A percentile compares a stretch with the other conserved stretches of the same genome.
phyloP scores from a whole-genome alignment of 2,113 vertebrate species.

The Dunckerocampus dactyliophorus region DNA sequence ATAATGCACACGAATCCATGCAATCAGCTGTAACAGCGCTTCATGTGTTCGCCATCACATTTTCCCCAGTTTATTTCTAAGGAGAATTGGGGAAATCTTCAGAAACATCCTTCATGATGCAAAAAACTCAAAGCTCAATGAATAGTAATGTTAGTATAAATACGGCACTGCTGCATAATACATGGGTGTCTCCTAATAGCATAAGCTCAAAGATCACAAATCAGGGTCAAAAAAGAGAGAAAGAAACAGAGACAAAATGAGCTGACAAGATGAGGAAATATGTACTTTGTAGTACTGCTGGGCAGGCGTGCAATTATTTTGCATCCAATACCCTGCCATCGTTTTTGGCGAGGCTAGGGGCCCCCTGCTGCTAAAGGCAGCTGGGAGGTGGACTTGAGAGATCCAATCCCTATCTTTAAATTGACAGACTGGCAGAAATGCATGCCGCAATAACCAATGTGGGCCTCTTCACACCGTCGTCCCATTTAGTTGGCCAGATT shows the following conservation, averaged over 20 bases:
- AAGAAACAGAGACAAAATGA: slow-evolving; percentile 15
- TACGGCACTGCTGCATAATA: slow-evolving; percentile 31
- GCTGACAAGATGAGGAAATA: slow-evolving; percentile 39
- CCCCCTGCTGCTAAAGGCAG: slow-evolving; percentile 57
- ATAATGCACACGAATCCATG: slow-evolving; percentile 15
- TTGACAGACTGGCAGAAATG: slow-evolving; percentile 53
- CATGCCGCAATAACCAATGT: slow-evolving; percentile 44
- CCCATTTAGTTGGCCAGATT: slow-evolving; percentile 56
- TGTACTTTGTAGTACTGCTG: slow-evolving; percentile 27
- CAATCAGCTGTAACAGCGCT: slow-evolving; percentile 42
- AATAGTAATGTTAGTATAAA: slow-evolving; percentile 27
- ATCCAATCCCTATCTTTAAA: slow-evolving; percentile 61
- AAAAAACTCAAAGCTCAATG: slow-evolving; percentile 30
- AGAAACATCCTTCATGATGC: slow-evolving; percentile 26
- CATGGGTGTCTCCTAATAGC: slow-evolving; percentile 20
- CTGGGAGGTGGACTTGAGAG: slow-evolving; percentile 50
- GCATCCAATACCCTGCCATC: slow-evolving; percentile 45
- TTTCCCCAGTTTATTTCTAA: slow-evolving; percentile 12
- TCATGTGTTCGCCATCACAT: background rate
- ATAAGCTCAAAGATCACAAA: slow-evolving; percentile 30
- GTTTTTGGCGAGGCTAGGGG: slow-evolving; percentile 43
- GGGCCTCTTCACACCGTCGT: slow-evolving; percentile 38
- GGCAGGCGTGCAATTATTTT: slow-evolving; percentile 56
- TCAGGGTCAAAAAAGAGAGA: slow-evolving; percentile 33
- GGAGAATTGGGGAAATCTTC: background rate